These are phyloP conservation scores for Myotis myotis DNA, from an alignment of 2,797 vertebrate species.

Conservation along the genomic window DNA sequence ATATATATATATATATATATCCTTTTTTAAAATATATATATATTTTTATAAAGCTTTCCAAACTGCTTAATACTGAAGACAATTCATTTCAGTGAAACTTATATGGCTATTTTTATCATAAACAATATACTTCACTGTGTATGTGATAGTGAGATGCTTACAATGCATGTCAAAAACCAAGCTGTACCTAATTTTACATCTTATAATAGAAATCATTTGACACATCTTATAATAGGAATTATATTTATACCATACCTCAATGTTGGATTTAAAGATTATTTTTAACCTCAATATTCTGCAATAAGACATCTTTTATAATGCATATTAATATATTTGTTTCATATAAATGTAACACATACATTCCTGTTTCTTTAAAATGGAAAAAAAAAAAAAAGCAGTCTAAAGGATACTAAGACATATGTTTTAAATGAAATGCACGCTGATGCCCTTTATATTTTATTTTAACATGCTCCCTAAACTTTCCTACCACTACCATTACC, in stretches of 20 bases:
- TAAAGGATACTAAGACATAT: constrained; percentile 9
- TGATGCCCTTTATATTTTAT: background rate
- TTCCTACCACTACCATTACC: background rate
- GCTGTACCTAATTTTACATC: background rate
- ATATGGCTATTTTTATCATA: background rate
- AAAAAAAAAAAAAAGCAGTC: constrained; percentile 32
- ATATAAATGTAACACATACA: constrained; percentile 41
- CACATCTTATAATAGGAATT: constrained; percentile 10
- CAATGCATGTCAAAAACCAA: background rate
- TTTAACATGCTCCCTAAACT: constrained; percentile 36
- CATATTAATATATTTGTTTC: constrained; percentile 54
- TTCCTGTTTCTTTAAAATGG: constrained; percentile 32
- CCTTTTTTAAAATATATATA: no score
- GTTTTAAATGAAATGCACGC: constrained; percentile 37
- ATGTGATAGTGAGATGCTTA: background rate
- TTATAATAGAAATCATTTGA: constrained; percentile 37
- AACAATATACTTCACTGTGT: background rate
- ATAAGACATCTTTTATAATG: constrained; percentile 34
- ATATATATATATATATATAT: no score
- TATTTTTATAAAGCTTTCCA: background rate
- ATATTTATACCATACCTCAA: background rate
- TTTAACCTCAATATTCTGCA: constrained; percentile 48
- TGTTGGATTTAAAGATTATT: constrained; percentile 39
- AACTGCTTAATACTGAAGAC: background rate
- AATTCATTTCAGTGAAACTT: background rate